phyloP scores from a whole-genome alignment of 2,888 invertebrate species.

The Troglohyphantes excavatus region DNA sequence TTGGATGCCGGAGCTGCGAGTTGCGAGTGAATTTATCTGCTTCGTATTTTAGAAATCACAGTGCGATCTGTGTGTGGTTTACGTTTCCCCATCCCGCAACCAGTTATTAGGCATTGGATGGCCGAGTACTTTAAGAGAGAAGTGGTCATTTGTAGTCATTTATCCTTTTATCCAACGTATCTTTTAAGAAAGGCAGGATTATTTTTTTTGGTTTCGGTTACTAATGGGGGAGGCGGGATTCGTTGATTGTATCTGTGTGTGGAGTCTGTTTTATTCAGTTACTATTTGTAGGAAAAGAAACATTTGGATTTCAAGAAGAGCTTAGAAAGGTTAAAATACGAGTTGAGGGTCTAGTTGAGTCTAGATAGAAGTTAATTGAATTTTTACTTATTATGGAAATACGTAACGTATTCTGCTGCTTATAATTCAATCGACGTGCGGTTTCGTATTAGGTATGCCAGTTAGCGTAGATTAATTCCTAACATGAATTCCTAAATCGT shows the following conservation, averaged over 20 bases:
- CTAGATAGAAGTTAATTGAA: no score
- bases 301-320: no score
- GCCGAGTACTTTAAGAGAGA: constrained; percentile 9
- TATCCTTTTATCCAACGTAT: constrained; percentile 25
- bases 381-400: no score
- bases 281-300: neutral
- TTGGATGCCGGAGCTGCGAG: constrained; percentile 4
- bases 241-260: constrained; percentile 22
- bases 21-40: constrained; percentile 6
- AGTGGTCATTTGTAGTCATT: constrained; percentile 19
- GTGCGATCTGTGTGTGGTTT: constrained; percentile 8
- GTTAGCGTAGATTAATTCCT: no score
- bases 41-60: constrained; percentile 19
- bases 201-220: constrained; percentile 8
- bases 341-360: no score
- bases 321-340: no score
- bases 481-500: no score
- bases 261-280: neutral
- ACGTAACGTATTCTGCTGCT: no score
- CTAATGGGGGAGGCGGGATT: constrained; percentile 13
- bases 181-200: neutral
- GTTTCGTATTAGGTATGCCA: no score
- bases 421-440: no score
- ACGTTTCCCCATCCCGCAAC: constrained; percentile 19
- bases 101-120: constrained; percentile 59